These are phyloP conservation scores for Gopherus evgoodei DNA, from an alignment of 2,113 vertebrate genomes.

Conservation along the genomic window DNA sequence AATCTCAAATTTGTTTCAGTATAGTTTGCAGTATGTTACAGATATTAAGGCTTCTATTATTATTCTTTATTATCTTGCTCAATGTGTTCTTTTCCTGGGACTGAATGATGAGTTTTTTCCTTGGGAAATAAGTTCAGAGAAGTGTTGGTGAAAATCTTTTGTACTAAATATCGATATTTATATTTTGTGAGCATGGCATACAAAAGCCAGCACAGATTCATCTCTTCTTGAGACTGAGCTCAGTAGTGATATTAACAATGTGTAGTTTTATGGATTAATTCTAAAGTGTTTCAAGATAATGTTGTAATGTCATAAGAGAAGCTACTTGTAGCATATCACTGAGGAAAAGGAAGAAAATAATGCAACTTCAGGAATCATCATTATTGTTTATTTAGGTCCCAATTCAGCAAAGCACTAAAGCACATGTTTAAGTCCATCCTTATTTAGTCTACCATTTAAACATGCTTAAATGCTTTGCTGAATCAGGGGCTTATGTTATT, in stretches of 20 bases:
- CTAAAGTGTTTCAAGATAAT: neutral
- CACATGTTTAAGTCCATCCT: neutral
- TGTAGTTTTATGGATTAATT: neutral
- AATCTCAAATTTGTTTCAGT: constrained; percentile 35
- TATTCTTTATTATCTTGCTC: neutral
- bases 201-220: neutral
- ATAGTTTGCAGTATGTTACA: neutral
- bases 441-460: neutral
- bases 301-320: neutral
- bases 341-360: neutral
- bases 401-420: neutral
- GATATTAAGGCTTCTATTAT: neutral
- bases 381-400: neutral
- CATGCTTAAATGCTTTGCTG: rapidly evolving
- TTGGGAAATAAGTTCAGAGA: neutral
- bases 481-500: neutral
- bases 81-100: neutral
- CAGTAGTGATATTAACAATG: neutral
- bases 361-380: neutral
- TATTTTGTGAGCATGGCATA: rapidly evolving
- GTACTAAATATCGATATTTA: neutral
- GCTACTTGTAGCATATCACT: neutral
- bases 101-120: neutral
- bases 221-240: neutral
- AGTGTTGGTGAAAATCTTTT: neutral